phyloP scores from a whole-genome alignment of 2,113 vertebrate species.

The Romanogobio albipinnatus region DNA sequence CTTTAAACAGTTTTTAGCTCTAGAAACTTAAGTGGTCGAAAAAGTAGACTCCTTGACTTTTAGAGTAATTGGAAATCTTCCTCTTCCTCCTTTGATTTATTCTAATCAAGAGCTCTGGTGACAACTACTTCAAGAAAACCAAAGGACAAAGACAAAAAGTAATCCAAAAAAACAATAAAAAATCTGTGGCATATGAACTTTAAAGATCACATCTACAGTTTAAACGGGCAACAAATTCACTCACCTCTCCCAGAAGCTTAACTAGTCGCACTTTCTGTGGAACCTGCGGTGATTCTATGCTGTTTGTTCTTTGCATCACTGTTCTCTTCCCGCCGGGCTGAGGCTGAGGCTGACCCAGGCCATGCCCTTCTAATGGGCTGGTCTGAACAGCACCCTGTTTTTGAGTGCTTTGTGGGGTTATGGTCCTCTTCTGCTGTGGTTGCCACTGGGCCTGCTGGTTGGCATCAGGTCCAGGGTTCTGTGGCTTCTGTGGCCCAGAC shows the following conservation, averaged over 20 bases:
- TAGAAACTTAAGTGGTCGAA: slow-evolving; percentile 56
- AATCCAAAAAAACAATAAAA: slow-evolving; percentile 7
- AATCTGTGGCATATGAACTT: slow-evolving; percentile 64
- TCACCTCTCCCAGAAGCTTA: slow-evolving; percentile 91
- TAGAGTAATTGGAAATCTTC: slow-evolving; percentile 58
- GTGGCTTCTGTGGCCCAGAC: slow-evolving; percentile 47
- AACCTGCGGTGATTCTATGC: slow-evolving; percentile 74
- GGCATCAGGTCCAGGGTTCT: slow-evolving; percentile 48
- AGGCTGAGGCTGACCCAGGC: slow-evolving; percentile 69
- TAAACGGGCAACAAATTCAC: slow-evolving; percentile 60
- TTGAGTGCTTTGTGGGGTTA: slow-evolving; percentile 58
- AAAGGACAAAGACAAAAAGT: background rate
- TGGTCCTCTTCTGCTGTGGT: slow-evolving; percentile 66
- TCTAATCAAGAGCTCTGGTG: background rate
- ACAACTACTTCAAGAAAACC: slow-evolving; percentile 35
- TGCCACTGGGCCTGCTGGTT: slow-evolving; percentile 67
- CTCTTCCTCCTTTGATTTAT: slow-evolving; percentile 28
- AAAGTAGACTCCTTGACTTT: slow-evolving; percentile 55
- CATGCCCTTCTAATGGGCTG: slow-evolving; percentile 63
- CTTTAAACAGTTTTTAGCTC: slow-evolving; percentile 40
- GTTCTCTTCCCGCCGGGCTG: slow-evolving; percentile 87
- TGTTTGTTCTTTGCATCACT: slow-evolving; percentile 91
- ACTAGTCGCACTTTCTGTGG: slow-evolving; percentile 93
- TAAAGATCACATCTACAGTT: slow-evolving; percentile 36
- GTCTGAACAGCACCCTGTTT: slow-evolving; percentile 49